Evolutionary conservation across 2,113 vertebrate species (phyloP).

Genomic region (Epinephelus moara): DNA sequence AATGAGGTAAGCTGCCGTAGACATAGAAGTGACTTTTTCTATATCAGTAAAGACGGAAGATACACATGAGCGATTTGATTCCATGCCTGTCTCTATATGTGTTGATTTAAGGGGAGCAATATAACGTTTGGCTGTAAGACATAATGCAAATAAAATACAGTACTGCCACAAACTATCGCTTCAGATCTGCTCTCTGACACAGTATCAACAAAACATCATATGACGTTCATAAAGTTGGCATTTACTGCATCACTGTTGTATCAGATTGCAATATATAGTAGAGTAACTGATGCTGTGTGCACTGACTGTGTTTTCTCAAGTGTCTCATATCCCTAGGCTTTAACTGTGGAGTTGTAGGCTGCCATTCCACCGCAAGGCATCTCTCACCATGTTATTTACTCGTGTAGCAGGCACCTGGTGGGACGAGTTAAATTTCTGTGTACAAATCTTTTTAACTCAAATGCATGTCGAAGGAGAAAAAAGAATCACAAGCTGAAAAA

Average conservation of each 20-base stretch:
- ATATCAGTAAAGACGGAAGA: neutral
- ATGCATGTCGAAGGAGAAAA: neutral
- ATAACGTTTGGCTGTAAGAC: neutral
- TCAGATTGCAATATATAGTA: neutral
- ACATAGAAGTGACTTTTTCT: neutral
- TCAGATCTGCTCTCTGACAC: neutral
- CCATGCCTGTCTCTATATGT: neutral
- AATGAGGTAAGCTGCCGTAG: neutral
- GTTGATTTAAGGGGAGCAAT: neutral
- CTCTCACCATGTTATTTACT: conserved; percentile 7
- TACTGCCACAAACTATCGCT: neutral
- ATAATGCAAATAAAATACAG: neutral
- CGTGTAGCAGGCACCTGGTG: neutral
- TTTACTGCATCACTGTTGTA: neutral
- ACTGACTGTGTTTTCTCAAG: neutral
- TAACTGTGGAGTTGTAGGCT: neutral
- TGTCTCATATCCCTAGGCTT: neutral
- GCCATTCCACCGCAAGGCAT: neutral
- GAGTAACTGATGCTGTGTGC: neutral
- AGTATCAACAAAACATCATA: neutral
- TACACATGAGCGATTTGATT: neutral
- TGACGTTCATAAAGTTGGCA: neutral
- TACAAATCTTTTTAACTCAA: neutral
- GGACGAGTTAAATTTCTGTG: neutral
- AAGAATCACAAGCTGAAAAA: neutral